Conservation (phyloP, 2,113 vertebrate species). For the Alethe diademata region DNA sequence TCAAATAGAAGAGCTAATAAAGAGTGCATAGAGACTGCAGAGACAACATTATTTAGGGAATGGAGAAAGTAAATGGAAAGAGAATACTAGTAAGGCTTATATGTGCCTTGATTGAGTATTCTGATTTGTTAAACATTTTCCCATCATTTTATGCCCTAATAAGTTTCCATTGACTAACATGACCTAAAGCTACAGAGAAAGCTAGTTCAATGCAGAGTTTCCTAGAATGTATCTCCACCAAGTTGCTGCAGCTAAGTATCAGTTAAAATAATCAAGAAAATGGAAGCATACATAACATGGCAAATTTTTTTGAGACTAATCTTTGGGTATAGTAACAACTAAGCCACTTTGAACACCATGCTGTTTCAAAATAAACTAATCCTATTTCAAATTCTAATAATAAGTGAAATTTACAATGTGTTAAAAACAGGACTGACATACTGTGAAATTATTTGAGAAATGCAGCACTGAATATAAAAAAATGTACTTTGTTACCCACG, state of each 20-base stretch:
- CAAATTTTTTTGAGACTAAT: background rate
- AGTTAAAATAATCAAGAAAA: background rate
- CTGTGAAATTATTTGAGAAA: background rate
- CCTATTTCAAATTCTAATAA: background rate
- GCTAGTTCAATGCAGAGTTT: background rate
- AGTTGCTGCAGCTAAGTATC: background rate
- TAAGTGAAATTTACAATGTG: background rate
- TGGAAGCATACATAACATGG: background rate
- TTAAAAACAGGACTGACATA: background rate
- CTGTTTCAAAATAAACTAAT: background rate
- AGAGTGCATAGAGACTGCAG: background rate
- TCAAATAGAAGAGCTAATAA: slow-evolving; percentile 59
- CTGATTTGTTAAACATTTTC: slow-evolving; percentile 26
- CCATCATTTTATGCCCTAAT: slow-evolving; percentile 43
- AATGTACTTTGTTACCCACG: background rate
- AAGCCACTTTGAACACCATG: background rate
- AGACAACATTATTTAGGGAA: background rate
- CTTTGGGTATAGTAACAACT: background rate
- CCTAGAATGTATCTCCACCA: background rate
- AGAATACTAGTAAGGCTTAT: background rate
- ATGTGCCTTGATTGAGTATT: background rate
- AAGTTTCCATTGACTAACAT: slow-evolving; percentile 34
- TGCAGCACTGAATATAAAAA: background rate
- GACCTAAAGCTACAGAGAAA: slow-evolving; percentile 27
- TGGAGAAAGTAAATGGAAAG: background rate